Conservation (phyloP, 2,113 vertebrate species). For the Lepisosteus osseus region DNA sequence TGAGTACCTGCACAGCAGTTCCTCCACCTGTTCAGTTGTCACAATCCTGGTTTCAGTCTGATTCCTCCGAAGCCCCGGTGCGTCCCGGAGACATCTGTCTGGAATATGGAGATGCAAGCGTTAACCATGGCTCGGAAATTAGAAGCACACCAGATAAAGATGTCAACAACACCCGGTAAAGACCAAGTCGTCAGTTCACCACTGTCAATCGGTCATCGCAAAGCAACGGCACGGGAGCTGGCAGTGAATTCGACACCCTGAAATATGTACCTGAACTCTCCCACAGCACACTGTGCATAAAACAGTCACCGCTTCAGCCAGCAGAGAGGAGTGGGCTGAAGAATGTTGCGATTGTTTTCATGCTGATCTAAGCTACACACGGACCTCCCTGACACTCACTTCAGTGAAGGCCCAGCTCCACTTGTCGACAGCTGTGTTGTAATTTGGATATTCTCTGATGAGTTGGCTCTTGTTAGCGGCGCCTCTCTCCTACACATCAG, state of each 20-base stretch:
- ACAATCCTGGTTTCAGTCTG: constrained; percentile 18
- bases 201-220: background rate
- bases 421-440: too few species aligned
- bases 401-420: background rate
- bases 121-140: constrained; percentile 12
- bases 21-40: constrained; percentile 26
- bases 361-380: background rate
- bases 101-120: constrained; percentile 15
- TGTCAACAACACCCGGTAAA: constrained; percentile 19
- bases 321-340: constrained; percentile 5
- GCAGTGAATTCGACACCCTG: too few species aligned
- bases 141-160: constrained; percentile 20
- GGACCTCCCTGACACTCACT: background rate
- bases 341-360: constrained; percentile 23
- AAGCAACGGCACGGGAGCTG: too few species aligned
- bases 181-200: constrained; percentile 6
- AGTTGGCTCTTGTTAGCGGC: too few species aligned
- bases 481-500: too few species aligned
- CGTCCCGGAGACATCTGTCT: constrained; percentile 21
- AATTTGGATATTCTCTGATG: too few species aligned
- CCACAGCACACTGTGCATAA: too few species aligned
- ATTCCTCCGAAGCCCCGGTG: constrained; percentile 14
- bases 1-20: constrained; percentile 11
- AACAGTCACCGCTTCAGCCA: too few species aligned
- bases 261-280: too few species aligned